These are phyloP conservation scores for Crotalus helleri DNA, from an alignment of 2,113 vertebrate genomes.

Conservation along the genomic window DNA sequence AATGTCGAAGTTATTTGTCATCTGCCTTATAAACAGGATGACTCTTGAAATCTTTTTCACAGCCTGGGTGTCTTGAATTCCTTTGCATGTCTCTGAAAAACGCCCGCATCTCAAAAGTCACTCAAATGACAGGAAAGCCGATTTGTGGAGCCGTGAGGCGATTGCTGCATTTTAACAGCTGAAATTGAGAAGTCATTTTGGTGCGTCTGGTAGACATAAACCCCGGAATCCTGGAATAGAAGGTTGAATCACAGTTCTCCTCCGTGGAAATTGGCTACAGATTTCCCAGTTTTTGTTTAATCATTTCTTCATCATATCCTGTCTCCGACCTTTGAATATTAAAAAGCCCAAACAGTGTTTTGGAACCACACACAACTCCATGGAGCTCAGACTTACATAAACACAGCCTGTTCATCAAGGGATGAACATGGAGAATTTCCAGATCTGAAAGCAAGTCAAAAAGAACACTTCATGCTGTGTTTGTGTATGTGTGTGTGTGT, in stretches of 20 bases:
- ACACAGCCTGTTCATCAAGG: constrained; percentile 1
- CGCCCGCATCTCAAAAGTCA: not conserved
- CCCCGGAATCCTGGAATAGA: not conserved
- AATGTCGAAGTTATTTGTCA: not conserved
- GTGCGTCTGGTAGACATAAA: not conserved
- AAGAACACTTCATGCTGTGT: constrained; percentile 31
- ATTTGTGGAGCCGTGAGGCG: not conserved
- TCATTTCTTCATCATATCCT: constrained; percentile 38
- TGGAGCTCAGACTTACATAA: constrained; percentile 46
- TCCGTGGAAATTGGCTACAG: constrained; percentile 48
- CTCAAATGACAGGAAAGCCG: not conserved
- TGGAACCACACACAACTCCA: constrained; percentile 18
- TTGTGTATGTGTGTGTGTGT: not conserved
- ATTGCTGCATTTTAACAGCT: not conserved
- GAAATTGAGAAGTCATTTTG: constrained; percentile 19
- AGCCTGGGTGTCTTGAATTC: too few species aligned
- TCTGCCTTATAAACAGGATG: not conserved
- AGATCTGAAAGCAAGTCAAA: constrained; percentile 27
- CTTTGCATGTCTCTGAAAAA: not conserved
- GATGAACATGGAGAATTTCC: constrained; percentile 41
- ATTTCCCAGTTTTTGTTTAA: constrained; percentile 34
- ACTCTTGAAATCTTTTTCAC: not conserved
- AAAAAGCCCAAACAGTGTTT: constrained; percentile 9
- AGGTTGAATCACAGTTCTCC: constrained; percentile 34
- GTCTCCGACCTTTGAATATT: constrained; percentile 25